Base-by-base conservation (phyloP, 2,888 invertebrate species). In the Spilarctia lutea region DNA sequence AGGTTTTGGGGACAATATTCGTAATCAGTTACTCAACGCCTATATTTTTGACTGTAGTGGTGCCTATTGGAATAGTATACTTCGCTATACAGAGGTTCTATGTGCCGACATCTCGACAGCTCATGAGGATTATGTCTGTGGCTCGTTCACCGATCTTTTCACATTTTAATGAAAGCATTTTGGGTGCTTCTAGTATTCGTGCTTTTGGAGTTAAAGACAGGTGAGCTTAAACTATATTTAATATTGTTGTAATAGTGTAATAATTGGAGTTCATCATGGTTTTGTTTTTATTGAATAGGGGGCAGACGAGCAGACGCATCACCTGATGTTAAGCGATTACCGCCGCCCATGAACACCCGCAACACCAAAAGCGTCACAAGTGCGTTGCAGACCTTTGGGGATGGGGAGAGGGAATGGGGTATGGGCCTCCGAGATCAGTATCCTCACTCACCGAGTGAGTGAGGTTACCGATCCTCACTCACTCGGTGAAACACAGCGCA, bases 91-190 rank as follows among this genome's bases (percentile, higher is more conserved):
- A 99, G 97, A 97, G 98, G 83, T 98, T 99, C 95, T 99, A 99
- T 94, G 98, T 99, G 80, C 98, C 98, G 10, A 98, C 99, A 0
- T 99, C 99, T 4, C 96, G 99, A 60, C 99, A 99, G 91, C 94
- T 99, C 84, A 99, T 99, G 96, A 97, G 99, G 72, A 95, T 99
- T 78, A 98, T 99, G 91, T 99, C 99, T 0, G 97, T 99, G 0
- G 98, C 99, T 0, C 96, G 99, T 77, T 99, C 99, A 48, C 99
- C 99, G 0, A 98, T 99, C 86, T 99, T 99, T 94, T 99, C 99
- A 16, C 99, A 99, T 94, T 99, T 99, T 88, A 98, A 98, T 56
- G 99, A 99, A 96, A 99, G 98, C 66, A 97, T 99, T 71, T 98
- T 98, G 13, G 98, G 98, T 86, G 97, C 98, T 0, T 96, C 97